phyloP scores from a whole-genome alignment of 2,113 vertebrate genomes.

The Microtus montanus region DNA sequence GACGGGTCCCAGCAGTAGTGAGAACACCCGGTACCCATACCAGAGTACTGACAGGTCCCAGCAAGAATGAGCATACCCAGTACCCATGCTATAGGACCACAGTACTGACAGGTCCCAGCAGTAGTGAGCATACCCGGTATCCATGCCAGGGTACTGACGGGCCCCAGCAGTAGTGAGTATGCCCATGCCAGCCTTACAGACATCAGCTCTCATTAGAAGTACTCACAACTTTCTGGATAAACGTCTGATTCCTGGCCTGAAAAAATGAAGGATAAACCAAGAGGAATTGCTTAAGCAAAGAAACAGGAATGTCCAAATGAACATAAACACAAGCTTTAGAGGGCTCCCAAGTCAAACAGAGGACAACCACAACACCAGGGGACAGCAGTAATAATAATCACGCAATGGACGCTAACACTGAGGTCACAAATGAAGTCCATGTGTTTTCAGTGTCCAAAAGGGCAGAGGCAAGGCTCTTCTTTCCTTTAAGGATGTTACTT shows the following conservation, averaged over 20 bases:
- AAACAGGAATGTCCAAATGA: background rate
- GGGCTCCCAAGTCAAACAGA: background rate
- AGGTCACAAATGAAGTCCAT: background rate
- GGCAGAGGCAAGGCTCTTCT: background rate
- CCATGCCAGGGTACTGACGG: too few species aligned
- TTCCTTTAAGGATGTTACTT: background rate
- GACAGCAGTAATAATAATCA: background rate
- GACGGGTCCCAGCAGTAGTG: background rate
- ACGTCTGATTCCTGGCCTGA: background rate
- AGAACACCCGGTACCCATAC: background rate
- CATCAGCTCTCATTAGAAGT: background rate
- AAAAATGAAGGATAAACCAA: background rate
- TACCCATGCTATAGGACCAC: too few species aligned
- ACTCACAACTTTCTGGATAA: background rate
- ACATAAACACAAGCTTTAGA: background rate
- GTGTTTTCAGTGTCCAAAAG: background rate
- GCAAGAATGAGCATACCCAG: too few species aligned
- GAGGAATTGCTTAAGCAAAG: background rate
- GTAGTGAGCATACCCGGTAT: too few species aligned
- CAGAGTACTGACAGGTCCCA: too few species aligned
- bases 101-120: too few species aligned
- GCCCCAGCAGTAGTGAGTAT: background rate
- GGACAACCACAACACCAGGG: background rate
- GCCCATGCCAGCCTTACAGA: conserved; percentile 21
- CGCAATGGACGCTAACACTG: background rate